Evolutionary conservation across 1,140 invertebrate species (phyloP).

Genomic region (Drosophila suzukii): DNA sequence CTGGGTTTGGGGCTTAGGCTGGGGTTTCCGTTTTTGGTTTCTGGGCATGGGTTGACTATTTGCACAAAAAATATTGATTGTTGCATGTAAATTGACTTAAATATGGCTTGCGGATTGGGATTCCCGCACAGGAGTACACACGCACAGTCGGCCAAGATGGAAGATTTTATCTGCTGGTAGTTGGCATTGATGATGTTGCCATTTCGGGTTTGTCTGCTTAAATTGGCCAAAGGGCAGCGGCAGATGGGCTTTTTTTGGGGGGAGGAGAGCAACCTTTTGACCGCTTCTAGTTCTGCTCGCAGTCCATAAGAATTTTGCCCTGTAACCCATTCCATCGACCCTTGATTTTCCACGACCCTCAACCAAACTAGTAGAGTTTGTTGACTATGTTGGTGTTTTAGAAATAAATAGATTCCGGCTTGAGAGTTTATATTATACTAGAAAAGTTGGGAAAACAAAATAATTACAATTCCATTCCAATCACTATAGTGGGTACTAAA

Average conservation of each 20-base stretch:
- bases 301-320: constrained; percentile 1
- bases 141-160: not conserved
- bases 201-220: constrained; percentile 31
- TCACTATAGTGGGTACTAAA: too few relatives aligned
- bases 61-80: constrained; percentile 69
- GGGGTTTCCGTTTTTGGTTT: not conserved
- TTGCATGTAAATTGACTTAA: constrained; percentile 70
- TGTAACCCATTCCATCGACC: not conserved
- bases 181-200: constrained; percentile 62
- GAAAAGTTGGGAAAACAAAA: not conserved
- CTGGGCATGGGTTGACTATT: constrained; percentile 47
- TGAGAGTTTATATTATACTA: not conserved
- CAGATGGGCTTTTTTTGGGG: not conserved
- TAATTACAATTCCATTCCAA: not conserved
- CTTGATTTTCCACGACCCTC: not conserved
- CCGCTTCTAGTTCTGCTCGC: not conserved
- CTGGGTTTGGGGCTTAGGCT: not conserved
- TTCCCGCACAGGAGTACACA: constrained; percentile 1
- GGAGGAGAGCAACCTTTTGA: constrained; percentile 26
- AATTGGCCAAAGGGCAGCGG: constrained; percentile 17
- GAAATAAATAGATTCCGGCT: not conserved
- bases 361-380: not conserved
- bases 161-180: constrained; percentile 51
- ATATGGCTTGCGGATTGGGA: constrained; percentile 40
- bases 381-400: constrained; percentile 1